These are phyloP conservation scores for Podocnemis expansa DNA, from an alignment of 2,113 vertebrate species.

Conservation along the genomic window DNA sequence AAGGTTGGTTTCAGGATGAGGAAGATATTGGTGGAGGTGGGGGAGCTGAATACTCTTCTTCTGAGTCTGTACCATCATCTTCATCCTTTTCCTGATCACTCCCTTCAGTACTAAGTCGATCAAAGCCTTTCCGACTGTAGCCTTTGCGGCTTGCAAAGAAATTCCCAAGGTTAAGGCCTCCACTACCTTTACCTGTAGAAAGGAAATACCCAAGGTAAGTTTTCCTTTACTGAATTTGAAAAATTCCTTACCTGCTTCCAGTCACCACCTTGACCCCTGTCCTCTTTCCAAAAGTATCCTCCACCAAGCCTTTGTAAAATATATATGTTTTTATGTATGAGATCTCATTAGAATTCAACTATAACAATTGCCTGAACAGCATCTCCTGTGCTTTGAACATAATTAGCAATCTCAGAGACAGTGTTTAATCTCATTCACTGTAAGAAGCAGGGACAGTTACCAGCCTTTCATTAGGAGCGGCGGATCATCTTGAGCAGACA, in stretches of 20 bases:
- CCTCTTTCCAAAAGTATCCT: not conserved
- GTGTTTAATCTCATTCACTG: slow-evolving; percentile 5
- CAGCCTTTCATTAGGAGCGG: not conserved
- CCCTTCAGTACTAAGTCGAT: slow-evolving; percentile 95
- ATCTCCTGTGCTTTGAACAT: not conserved
- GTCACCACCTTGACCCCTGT: not conserved
- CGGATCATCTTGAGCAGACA: slow-evolving; percentile 21
- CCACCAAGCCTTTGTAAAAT: not conserved
- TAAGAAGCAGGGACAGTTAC: slow-evolving; percentile 24
- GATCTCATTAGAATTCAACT: not conserved
- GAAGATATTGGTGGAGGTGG: slow-evolving; percentile 65
- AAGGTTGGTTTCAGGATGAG: slow-evolving; percentile 75
- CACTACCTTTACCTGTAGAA: slow-evolving; percentile 85
- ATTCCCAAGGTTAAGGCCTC: slow-evolving; percentile 93
- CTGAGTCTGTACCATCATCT: slow-evolving; percentile 91
- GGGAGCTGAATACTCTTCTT: slow-evolving; percentile 91
- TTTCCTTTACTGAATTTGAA: not conserved
- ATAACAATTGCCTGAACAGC: not conserved
- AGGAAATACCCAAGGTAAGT: not conserved
- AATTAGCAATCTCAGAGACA: not conserved
- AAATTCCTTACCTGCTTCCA: not conserved
- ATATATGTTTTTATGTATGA: too few relatives aligned
- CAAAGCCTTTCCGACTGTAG: slow-evolving; percentile 95
- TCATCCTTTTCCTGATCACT: slow-evolving; percentile 96
- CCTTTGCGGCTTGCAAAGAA: slow-evolving; percentile 93